Base-by-base conservation (phyloP, 2,797 vertebrate species). In the Gymnothorax reevesii region DNA sequence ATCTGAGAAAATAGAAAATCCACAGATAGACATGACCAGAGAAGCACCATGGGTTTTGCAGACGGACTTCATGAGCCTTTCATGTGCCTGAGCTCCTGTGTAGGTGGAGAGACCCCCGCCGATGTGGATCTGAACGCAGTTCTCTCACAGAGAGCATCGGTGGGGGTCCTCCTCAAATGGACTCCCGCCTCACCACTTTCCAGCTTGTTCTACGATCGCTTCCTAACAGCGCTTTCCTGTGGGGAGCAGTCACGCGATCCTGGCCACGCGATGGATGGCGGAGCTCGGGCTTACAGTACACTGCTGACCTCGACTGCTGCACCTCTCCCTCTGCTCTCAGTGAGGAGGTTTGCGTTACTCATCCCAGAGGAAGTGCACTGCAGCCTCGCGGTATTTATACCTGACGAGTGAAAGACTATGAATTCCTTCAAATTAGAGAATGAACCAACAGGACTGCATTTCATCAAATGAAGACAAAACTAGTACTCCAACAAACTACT, bases 151-250 rank as follows among this genome's bases (percentile, higher is more conserved):
- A 73, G 15, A 69, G 57, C 85, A 71, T 86, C 84, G 66, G 57
- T 27, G 27, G 84, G 88, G 84, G 54, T 49, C 59, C 77, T 27
- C 85, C 66, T 79, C 52, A 59, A 60, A 87, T 84, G 86, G 86
- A 69, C 62, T 73, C 86, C 71, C 7, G 54, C 84, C 86, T 89
- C 86, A 86, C 84, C 60, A 62, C 73, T 87, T 86, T 87, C 69
- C 83, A 82, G 69, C 57, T 86, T 69, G 33, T 25, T 49, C 64
- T 20, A 59, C 42, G 8, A 59, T 57, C n/a, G 66, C 49, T 17
- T 79, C 13, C 54, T 77, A 83, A 80, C 60, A 6, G 69, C 7
- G 25, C 1, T 27, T 83, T 3, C 52, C 80, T 83, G 25, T 57
- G 42, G 55, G n/a, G 64, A 83, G 52, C 69, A 57, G 71, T 49